A percentile compares a stretch with the other conserved stretches of the same genome.
These are phyloP conservation scores for Drosophila miranda DNA, from an alignment of 1,140 invertebrate species.

Conservation along the genomic window DNA sequence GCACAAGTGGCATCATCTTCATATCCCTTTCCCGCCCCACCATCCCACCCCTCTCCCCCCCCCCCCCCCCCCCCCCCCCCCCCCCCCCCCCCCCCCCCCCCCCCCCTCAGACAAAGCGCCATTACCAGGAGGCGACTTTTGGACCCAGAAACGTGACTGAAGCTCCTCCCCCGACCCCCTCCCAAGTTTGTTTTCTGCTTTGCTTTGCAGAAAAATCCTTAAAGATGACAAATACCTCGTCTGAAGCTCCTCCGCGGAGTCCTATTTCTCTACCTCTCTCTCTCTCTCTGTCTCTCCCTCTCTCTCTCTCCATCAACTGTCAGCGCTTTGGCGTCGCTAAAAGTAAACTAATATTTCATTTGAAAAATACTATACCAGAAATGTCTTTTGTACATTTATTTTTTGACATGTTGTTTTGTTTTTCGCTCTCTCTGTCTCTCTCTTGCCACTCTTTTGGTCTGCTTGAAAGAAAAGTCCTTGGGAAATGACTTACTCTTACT, in stretches of 20 bases:
- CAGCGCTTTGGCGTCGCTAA: conserved; percentile 71
- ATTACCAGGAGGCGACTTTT: conserved; percentile 49
- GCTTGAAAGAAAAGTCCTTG: conserved; percentile 67
- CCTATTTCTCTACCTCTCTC: conserved; percentile 1
- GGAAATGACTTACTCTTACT: conserved; percentile 42
- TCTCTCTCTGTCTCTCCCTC: not conserved
- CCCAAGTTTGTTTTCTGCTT: conserved; percentile 53
- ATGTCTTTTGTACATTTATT: conserved; percentile 80
- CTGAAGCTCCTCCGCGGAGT: conserved; percentile 1
- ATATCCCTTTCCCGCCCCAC: conserved; percentile 29
- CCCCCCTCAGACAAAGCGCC: conserved; percentile 23
- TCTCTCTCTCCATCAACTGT: conserved; percentile 42
- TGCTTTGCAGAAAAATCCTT: conserved; percentile 77
- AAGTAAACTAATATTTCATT: conserved; percentile 81
- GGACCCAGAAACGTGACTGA: conserved; percentile 62
- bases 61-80: not conserved
- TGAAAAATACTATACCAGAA: conserved; percentile 72
- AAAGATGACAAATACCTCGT: conserved; percentile 74
- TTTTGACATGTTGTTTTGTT: conserved; percentile 79
- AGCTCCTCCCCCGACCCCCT: conserved; percentile 10
- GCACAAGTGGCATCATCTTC: conserved; percentile 76
- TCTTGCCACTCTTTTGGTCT: conserved; percentile 2
- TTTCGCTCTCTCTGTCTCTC: conserved; percentile 35
- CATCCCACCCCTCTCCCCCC: no score
- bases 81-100: not conserved